These are phyloP conservation scores for Clistopyga incitator DNA, from an alignment of 2,888 invertebrate genomes.

Conservation along the genomic window DNA sequence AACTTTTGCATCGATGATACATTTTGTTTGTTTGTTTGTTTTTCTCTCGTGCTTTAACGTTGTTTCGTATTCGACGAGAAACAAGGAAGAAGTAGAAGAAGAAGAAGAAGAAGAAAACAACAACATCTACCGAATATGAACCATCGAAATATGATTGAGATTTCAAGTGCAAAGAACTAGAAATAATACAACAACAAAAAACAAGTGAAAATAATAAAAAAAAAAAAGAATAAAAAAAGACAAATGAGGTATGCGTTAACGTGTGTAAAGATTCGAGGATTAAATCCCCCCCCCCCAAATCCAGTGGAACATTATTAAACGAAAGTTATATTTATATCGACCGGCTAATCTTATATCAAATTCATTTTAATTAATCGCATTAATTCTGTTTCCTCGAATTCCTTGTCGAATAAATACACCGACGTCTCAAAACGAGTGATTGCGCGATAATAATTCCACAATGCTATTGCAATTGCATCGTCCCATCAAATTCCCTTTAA, in stretches of 20 bases:
- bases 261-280: conserved; percentile 73
- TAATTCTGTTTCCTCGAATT: conserved; percentile 70
- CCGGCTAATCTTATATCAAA: conserved; percentile 78
- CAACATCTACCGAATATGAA: conserved; percentile 44
- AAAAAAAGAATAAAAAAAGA: conserved; percentile 59
- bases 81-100: conserved; percentile 40
- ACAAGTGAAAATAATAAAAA: conserved; percentile 62
- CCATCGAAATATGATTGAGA: conserved; percentile 32
- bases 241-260: conserved; percentile 68
- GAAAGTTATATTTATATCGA: conserved; percentile 82
- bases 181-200: too few relatives aligned
- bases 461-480: conserved; percentile 52
- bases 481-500: conserved; percentile 54
- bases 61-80: conserved; percentile 28
- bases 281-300: conserved; percentile 70
- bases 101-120: too few relatives aligned
- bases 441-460: conserved; percentile 27
- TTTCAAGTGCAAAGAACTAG: conserved; percentile 38
- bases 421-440: conserved; percentile 61
- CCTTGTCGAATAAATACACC: conserved; percentile 75
- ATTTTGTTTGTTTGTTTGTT: too few relatives aligned
- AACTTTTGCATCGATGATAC: conserved; percentile 24
- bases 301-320: conserved; percentile 74
- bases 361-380: conserved; percentile 77
- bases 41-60: background rate